These are phyloP conservation scores for Maniola hyperantus DNA, from an alignment of 2,888 invertebrate species.

Conservation along the genomic window DNA sequence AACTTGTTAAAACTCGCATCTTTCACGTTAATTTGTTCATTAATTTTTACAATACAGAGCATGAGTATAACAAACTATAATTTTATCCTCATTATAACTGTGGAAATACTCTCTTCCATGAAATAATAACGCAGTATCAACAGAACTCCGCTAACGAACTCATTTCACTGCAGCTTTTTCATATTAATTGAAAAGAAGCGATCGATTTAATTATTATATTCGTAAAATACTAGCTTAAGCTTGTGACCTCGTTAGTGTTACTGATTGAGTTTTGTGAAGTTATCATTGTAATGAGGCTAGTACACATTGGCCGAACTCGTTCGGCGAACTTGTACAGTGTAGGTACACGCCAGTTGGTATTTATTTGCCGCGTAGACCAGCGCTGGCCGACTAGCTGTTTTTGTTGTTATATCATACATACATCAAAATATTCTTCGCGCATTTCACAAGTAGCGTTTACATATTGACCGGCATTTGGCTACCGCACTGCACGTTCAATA, in stretches of 20 bases:
- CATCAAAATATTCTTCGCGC: too few species aligned
- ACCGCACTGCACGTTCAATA: too few species aligned
- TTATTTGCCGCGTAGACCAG: too few species aligned
- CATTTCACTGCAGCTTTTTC: slow-evolving; percentile 9
- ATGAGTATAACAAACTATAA: background rate
- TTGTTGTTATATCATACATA: too few species aligned
- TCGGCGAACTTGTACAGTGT: too few species aligned
- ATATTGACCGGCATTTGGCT: too few species aligned
- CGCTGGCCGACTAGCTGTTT: too few species aligned
- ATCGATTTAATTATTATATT: background rate
- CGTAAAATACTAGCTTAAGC: background rate
- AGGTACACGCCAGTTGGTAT: too few species aligned
- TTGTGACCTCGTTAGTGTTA: background rate
- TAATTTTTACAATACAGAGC: background rate
- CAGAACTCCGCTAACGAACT: slow-evolving; percentile 3
- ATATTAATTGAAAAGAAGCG: slow-evolving; percentile 14
- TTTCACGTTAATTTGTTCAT: background rate
- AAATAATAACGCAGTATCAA: slow-evolving; percentile 13
- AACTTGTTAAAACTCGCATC: background rate
- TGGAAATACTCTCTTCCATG: background rate
- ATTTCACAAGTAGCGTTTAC: too few species aligned
- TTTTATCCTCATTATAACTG: background rate
- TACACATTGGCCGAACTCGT: too few species aligned
- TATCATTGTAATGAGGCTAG: too few species aligned
- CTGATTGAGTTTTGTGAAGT: background rate